Conservation (phyloP, 2,113 vertebrate genomes). For the Macaca mulatta region DNA sequence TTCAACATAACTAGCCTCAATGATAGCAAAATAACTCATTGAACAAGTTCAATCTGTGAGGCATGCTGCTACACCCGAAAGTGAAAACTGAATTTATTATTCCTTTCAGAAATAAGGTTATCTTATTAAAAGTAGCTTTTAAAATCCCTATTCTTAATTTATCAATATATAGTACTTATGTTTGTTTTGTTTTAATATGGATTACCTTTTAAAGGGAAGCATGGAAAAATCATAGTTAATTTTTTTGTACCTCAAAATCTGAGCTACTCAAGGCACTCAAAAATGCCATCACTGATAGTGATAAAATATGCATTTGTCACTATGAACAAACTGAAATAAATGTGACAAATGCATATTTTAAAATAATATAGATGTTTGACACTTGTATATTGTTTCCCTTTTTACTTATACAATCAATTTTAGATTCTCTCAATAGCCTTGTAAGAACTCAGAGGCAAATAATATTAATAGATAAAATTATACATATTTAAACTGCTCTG, state of each 20-base stretch:
- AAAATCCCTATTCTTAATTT: neutral
- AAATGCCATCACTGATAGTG: neutral
- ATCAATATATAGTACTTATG: neutral
- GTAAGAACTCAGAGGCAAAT: neutral
- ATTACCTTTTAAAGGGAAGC: neutral
- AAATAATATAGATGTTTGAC: conserved; percentile 14
- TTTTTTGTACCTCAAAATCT: neutral
- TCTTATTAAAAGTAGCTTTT: conserved; percentile 10
- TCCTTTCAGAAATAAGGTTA: neutral
- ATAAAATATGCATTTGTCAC: neutral
- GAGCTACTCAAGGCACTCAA: neutral
- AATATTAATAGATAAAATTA: neutral
- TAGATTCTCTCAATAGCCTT: neutral
- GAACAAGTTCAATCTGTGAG: neutral
- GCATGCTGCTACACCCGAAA: neutral
- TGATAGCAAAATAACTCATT: neutral
- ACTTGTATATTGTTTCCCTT: neutral
- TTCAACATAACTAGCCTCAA: neutral
- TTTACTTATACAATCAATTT: neutral
- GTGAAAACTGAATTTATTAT: neutral
- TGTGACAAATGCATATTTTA: neutral
- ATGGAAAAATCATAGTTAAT: neutral
- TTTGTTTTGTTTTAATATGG: conserved; percentile 5
- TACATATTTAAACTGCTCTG: neutral
- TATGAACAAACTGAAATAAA: neutral